These are phyloP conservation scores for Centropristis striata DNA, from an alignment of 2,113 vertebrate species.

Conservation along the genomic window DNA sequence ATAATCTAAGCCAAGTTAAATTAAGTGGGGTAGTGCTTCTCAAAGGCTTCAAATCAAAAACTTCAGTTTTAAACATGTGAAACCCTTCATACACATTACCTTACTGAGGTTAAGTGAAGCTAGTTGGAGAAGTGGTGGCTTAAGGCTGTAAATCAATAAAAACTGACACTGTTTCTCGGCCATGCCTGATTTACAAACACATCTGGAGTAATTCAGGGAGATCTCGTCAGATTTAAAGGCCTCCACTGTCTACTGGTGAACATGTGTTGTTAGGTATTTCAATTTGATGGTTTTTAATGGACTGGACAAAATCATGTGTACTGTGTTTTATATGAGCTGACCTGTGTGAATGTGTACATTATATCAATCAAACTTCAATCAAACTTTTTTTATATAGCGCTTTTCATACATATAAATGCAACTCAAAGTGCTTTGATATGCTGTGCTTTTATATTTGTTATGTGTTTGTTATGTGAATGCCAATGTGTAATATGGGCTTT, in stretches of 20 bases:
- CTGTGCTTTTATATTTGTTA: too few species aligned
- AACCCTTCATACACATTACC: neutral
- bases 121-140: conserved; percentile 8
- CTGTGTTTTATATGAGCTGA: neutral
- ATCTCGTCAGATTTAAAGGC: neutral
- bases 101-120: conserved; percentile 11
- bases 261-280: neutral
- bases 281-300: neutral
- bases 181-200: neutral
- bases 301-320: neutral
- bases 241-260: neutral
- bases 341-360: neutral
- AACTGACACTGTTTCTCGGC: conserved; percentile 17
- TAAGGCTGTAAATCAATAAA: conserved; percentile 25
- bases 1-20: neutral
- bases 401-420: too few species aligned
- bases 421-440: too few species aligned
- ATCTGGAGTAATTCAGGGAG: neutral
- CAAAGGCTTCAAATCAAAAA: conserved; percentile 23
- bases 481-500: neutral
- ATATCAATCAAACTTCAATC: too few species aligned
- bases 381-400: too few species aligned
- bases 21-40: conserved; percentile 9
- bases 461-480: neutral
- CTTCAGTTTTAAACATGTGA: conserved; percentile 6